Base-by-base conservation (phyloP, 35 echinoderm and acorn worm genomes). In the Strongylocentrotus purpuratus region DNA sequence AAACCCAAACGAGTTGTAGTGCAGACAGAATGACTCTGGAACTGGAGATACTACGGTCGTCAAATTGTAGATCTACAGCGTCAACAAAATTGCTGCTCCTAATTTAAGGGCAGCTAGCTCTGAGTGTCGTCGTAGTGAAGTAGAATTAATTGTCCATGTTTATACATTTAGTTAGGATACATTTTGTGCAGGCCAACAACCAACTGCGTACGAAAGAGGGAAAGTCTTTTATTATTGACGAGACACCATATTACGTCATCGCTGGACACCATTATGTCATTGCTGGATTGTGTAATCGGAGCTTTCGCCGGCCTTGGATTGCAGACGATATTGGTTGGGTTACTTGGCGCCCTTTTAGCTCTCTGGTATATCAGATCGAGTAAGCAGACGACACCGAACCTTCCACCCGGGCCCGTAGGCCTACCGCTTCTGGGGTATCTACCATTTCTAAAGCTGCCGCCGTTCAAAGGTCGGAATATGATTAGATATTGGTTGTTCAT, bases 371-470 rank as follows among this genome's bases (percentile, higher is more conserved):
- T 89, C 33, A 32, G 87, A 78, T 31, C 65, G 20, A 89, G 32
- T 15, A 17, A 89, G 5, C 91, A 46, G 91, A 93, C 91, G 48
- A 33, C 47, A 46, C 12, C 46, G 4, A 93, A 93, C 22, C 91
- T 93, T 17, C 91, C 91, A 32, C 91, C 91, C 2, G 91, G 91
- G 28, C 91, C 91, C 91, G 48, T n/a, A 14, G 91, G 91, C 1
- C 91, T 93, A 58, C 91, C 91, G 25, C 91, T 93, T 15, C 11
- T 93, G 0, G 91, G 91, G 48, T 93, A 58, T 45, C 45, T 93
- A 28, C 91, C 48, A 2, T 93, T 93, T 31, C 48, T 93, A 5
- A 31, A 58, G 31, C 48, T 93, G 46, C 91, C 91, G 15, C 91
- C 91, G 31, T 93, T 93, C 48, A 93, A 93, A 58, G 91, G 91